Evolutionary conservation across 2,888 invertebrate species (phyloP), one percentile per base, ranked within the genome.

Genomic region (Eilema depressum): DNA sequence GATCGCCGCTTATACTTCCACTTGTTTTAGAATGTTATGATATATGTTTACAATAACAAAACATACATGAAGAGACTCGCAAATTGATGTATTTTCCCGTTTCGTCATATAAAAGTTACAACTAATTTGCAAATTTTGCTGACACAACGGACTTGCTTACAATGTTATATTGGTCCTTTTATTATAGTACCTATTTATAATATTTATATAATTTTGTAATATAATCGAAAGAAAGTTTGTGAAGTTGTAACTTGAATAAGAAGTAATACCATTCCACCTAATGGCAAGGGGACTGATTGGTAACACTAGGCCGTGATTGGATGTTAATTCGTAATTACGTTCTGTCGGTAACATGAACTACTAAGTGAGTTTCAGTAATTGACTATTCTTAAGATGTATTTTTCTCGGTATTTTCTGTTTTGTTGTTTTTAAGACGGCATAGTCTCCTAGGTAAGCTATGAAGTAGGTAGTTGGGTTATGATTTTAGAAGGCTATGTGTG

Each of bases 221-320:
- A 56, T 57, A 28, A 66, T 28, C 57, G 25, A 20, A 63, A 63
- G 37, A n/a, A 25, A 62, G 17, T 23, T n/a, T 30, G 23, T 14
- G 14, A 11, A 57, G 25, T 25, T 37, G 17, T 25, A 41, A 23
- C 57, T 62, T 41, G 64, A 69, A 65, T 63, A 53, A 41, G 59
- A 63, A 65, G 72, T 69, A 64, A 65, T 33, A 75, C 67, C 56
- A 59, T 11, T 74, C 67, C 66, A 3, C 14, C 53, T 80, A 74
- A 74, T 76, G 57, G 62, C 73, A 64, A 69, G 65, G 74, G 41
- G 63, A 69, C 69, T 83, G 76, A 77, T 80, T 76, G 69, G 85
- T 82, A 82, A 84, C 82, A 78, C 78, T 73, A 80, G 79, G 78
- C 80, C 73, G 77, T 81, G 80, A 85, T 83, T 85, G 78, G 78